A percentile compares a stretch with the other conserved stretches of the same genome.
These are phyloP conservation scores for Drosophila kuntzei DNA, from an alignment of 2,888 invertebrate species.

Conservation along the genomic window DNA sequence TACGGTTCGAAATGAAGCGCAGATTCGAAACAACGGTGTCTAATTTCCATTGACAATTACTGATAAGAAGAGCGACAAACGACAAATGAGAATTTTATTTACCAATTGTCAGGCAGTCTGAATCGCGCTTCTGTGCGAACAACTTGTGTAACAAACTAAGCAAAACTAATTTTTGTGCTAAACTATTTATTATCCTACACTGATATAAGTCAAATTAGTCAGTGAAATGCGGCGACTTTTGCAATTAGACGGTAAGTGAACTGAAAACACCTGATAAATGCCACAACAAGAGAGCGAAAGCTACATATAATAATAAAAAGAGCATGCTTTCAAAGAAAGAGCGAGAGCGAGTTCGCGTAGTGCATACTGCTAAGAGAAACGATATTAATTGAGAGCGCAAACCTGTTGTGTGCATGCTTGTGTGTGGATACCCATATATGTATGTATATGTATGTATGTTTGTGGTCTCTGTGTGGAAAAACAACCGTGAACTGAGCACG, in stretches of 20 bases:
- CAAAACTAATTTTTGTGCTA: slow-evolving; percentile 3
- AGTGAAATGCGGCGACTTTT: slow-evolving; percentile 35
- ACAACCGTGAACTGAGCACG: slow-evolving; percentile 14
- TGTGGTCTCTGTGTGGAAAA: slow-evolving; percentile 23
- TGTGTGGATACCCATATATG: not conserved
- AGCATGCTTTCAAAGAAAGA: not conserved
- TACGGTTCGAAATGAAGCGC: slow-evolving; percentile 4
- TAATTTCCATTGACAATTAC: slow-evolving; percentile 25
- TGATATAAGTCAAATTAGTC: slow-evolving; percentile 14
- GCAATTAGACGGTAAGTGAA: slow-evolving; percentile 52
- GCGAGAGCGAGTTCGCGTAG: not conserved
- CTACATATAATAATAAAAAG: not conserved
- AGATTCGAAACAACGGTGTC: slow-evolving; percentile 7
- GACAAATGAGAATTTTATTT: not conserved
- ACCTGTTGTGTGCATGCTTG: slow-evolving; percentile 12
- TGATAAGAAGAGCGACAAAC: slow-evolving; percentile 45
- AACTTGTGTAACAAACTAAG: slow-evolving; percentile 23
- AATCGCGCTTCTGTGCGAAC: slow-evolving; percentile 27
- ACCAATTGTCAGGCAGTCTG: slow-evolving; percentile 39
- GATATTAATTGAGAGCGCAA: slow-evolving; percentile 12
- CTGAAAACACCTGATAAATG: slow-evolving; percentile 17
- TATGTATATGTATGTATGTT: slow-evolving; percentile 3
- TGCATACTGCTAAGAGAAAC: slow-evolving; percentile 11
- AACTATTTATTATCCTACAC: not conserved
- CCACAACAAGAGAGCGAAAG: slow-evolving; percentile 5